These are phyloP conservation scores for Tipula unca DNA, from an alignment of 2,888 invertebrate genomes.

Conservation along the genomic window DNA sequence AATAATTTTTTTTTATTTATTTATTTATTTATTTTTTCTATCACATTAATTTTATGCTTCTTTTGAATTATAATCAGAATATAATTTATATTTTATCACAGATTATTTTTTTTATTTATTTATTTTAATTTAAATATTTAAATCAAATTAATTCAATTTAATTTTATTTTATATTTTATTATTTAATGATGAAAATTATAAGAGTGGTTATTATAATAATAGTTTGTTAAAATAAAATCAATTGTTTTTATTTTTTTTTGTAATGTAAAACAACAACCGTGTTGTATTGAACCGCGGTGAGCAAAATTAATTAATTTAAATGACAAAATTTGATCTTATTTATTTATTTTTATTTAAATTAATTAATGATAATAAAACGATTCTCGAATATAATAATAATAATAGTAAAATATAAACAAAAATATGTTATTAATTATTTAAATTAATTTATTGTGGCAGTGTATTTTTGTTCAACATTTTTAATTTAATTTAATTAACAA, in stretches of 20 bases:
- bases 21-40: neutral
- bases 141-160: neutral
- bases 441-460: neutral
- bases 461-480: neutral
- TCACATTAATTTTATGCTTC: neutral
- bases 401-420: neutral
- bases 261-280: neutral
- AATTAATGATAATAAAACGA: neutral
- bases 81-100: slow-evolving; percentile 8
- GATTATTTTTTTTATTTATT: neutral
- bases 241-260: neutral
- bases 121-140: neutral
- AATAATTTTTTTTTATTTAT: neutral
- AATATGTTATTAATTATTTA: neutral
- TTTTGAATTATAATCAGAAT: slow-evolving; percentile 3
- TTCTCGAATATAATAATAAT: neutral
- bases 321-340: neutral
- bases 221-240: neutral
- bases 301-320: neutral
- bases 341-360: neutral
- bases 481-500: neutral
- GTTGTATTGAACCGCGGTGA: neutral
- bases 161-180: neutral
- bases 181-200: neutral
- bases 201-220: slow-evolving; percentile 14